phyloP scores from a whole-genome alignment of 2,797 vertebrate genomes.

The Chaunax sp. region DNA sequence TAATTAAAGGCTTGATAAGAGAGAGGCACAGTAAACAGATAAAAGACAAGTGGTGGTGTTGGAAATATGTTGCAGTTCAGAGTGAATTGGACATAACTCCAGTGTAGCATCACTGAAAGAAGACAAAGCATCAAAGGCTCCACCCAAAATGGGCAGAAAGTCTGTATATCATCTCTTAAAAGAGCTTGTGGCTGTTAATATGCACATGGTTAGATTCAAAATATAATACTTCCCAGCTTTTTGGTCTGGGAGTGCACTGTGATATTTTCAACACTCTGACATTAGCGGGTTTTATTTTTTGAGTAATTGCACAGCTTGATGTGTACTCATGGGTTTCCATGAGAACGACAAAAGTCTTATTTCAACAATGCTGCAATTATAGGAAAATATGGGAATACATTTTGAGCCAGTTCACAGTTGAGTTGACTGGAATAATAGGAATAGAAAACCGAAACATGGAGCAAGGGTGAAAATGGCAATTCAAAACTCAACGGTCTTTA shows the following conservation, averaged over 20 bases:
- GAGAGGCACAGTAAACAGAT: constrained; percentile 79
- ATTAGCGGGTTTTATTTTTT: constrained; percentile 81
- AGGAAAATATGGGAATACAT: constrained; percentile 81
- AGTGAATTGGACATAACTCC: constrained; percentile 60
- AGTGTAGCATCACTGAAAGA: constrained; percentile 52
- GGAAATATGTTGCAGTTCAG: constrained; percentile 62
- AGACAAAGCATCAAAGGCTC: constrained; percentile 70
- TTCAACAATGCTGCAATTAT: constrained; percentile 83
- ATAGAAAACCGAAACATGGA: constrained; percentile 74
- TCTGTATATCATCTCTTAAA: constrained; percentile 64
- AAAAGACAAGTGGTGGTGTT: constrained; percentile 74
- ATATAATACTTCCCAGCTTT: constrained; percentile 81
- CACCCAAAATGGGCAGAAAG: constrained; percentile 57
- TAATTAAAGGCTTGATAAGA: constrained; percentile 84
- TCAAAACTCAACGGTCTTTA: constrained; percentile 74
- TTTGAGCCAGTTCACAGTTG: constrained; percentile 79
- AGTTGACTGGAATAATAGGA: constrained; percentile 80
- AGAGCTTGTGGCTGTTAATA: constrained; percentile 69
- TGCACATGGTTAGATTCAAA: constrained; percentile 69
- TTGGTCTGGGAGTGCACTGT: constrained; percentile 73
- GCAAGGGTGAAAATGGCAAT: constrained; percentile 71
- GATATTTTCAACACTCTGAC: constrained; percentile 81
- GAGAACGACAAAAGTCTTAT: constrained; percentile 81
- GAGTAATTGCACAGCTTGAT: constrained; percentile 83
- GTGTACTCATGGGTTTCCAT: constrained; percentile 81